Base-by-base conservation (phyloP, 37 sponge, comb jelly and placozoan genomes). In the Bolinopsis microptera region DNA sequence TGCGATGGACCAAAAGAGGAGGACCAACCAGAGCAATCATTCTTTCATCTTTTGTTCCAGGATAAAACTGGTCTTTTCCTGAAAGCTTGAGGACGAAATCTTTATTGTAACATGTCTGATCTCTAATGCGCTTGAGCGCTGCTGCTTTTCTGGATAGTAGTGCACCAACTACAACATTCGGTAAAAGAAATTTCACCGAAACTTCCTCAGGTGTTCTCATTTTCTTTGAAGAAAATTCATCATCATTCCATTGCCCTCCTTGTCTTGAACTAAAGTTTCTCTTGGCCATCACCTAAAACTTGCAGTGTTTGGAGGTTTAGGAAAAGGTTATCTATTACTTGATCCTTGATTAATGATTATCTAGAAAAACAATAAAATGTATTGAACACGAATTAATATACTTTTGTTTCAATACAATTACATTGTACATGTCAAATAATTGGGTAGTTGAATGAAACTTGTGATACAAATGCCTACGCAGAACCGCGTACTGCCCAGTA, bases 1-100 rank as follows among this genome's bases (percentile, higher is more conserved):
- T n/a, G n/a, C 75, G 75, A 21, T 72, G 75, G 26, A 72, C 75
- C 5, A 72, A n/a, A 30, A 5, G 75, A 28, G 75, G 75, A 5
- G 75, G 75, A 24, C 75, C 75, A 72, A 28, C 27, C 5, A 72
- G 75, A 30, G 75, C 27, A n/a, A 72, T 28, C 75, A 72, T 72
- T 72, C 75, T 72, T 28, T 72, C 75, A 72, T 72, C 26, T 72
- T 28, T 8, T n/a, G 75, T 24, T 72, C 75, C 75, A n/a, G 75
- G 75, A n/a, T 72, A 72, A 28, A 72, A 72, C 26, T 72, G 75
- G 75, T 28, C 75, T 28, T 72, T 72, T 28, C 31, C 75, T 23
- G 75, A 72, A 28, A 72, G 75, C 18, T 72, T 72, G 22, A 72
- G 18, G 3, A 30, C 31, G 26, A 72, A 72, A 28, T 72, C 18